phyloP scores from a whole-genome alignment of 2,797 vertebrate species.

The Microcaecilia unicolor region DNA sequence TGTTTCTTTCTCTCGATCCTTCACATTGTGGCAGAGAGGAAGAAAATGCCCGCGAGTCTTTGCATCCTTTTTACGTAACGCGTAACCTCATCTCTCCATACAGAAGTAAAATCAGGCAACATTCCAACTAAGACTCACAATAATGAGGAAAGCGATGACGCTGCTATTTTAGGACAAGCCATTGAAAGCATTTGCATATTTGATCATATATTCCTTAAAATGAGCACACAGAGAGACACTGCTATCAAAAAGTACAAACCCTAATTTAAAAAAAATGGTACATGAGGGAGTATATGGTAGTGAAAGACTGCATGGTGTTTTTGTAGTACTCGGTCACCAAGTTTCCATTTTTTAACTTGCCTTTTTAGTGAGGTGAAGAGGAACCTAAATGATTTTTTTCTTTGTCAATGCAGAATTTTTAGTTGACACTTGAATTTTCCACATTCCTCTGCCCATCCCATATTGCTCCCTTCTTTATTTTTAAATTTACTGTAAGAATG shows the following conservation, averaged over 20 bases:
- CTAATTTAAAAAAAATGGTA: not conserved
- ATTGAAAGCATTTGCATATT: slow-evolving; percentile 2
- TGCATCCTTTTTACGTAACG: slow-evolving; percentile 17
- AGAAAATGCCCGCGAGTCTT: slow-evolving; percentile 2
- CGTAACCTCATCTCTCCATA: slow-evolving; percentile 11
- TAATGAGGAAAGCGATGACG: not conserved
- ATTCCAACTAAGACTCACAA: slow-evolving; percentile 4
- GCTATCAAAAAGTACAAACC: not conserved
- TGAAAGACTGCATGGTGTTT: not conserved
- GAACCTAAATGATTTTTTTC: no score
- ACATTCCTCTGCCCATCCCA: no score
- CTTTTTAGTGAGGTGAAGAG: no score
- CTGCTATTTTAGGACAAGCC: not conserved
- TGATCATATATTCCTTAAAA: slow-evolving; percentile 7
- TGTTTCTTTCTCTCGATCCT: not conserved
- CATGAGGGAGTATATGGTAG: not conserved
- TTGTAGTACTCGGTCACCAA: no score
- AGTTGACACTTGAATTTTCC: no score
- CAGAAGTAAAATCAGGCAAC: slow-evolving; percentile 4
- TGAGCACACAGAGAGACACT: not conserved
- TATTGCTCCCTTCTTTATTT: no score
- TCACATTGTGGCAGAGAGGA: slow-evolving; percentile 10
- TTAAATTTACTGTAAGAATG: no score
- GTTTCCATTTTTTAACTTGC: no score
- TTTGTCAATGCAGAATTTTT: no score